These are phyloP conservation scores for Furnarius figulus DNA, from an alignment of 2,113 vertebrate genomes.

Conservation along the genomic window DNA sequence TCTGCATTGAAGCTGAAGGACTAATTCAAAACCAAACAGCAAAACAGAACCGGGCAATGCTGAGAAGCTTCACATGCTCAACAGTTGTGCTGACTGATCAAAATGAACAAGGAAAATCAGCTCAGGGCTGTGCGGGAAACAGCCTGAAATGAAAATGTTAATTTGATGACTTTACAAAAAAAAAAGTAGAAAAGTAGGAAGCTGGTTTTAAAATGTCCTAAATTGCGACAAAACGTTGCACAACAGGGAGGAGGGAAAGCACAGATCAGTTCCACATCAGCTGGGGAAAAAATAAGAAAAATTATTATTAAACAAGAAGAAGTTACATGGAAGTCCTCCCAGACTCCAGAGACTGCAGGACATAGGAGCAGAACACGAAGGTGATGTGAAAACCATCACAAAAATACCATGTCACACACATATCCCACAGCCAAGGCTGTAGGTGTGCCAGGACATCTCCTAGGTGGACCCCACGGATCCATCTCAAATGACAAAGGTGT, in stretches of 20 bases:
- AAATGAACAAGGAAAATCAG: neutral
- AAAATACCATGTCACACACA: neutral
- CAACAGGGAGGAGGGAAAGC: neutral
- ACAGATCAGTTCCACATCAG: accelerated
- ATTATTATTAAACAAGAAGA: neutral
- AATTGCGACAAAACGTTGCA: neutral
- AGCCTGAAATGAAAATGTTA: neutral
- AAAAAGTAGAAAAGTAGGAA: neutral
- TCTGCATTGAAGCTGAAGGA: neutral
- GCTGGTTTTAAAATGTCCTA: neutral
- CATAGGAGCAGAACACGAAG: neutral
- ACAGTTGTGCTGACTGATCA: neutral
- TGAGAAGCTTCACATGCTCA: neutral
- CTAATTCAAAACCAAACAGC: neutral
- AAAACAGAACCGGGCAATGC: neutral
- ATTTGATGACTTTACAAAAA: neutral
- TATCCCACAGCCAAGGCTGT: neutral
- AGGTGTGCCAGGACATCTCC: neutral
- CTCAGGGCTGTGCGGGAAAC: neutral
- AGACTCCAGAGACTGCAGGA: neutral
- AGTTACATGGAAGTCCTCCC: neutral
- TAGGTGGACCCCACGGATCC: neutral
- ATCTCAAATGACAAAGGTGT: neutral
- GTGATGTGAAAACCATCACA: neutral
- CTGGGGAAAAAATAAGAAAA: neutral